Evolutionary conservation across 1,140 invertebrate species (phyloP), one percentile per base, ranked within the genome.

Genomic region (Eciton burchellii): DNA sequence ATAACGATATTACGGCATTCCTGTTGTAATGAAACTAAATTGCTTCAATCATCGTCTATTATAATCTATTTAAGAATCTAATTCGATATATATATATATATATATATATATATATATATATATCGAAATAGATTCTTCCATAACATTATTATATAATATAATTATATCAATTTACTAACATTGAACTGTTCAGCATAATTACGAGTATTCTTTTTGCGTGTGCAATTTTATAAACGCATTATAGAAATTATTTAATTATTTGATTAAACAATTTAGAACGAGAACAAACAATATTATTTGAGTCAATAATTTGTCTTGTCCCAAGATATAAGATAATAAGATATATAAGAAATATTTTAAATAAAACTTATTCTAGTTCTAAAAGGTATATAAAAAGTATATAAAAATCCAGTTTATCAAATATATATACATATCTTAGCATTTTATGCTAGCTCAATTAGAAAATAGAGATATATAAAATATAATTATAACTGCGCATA

Each of bases 21-120:
- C 26, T n/a, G 65, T 43, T 43, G 56, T 84, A 86, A 89, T 89
- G 72, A 82, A 82, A 79, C 62, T 29, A 84, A 86, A 89, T 88
- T 89, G 70, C n/a, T 82, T 59, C 71, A 89, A 89, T 89, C 86
- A 26, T 47, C 56, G 26, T 26, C 62, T 84, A 82, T 26, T 79
- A 9, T n/a, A 56, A 41, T 79, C 57, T n/a, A n/a, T n/a, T n/a
- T n/a, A n/a, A n/a, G n/a, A n/a, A n/a, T n/a, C n/a, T n/a, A n/a
- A n/a, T n/a, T n/a, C n/a, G n/a, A n/a, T n/a, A n/a, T n/a, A n/a
- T n/a, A n/a, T n/a, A n/a, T n/a, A n/a, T n/a, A n/a, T n/a, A n/a
- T n/a, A n/a, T n/a, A n/a, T n/a, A n/a, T n/a, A n/a, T n/a, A n/a
- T n/a, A n/a, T n/a, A n/a, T n/a, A n/a, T n/a, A n/a, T n/a, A n/a